Conservation (phyloP, 2,113 vertebrate species). For the Parus major region DNA sequence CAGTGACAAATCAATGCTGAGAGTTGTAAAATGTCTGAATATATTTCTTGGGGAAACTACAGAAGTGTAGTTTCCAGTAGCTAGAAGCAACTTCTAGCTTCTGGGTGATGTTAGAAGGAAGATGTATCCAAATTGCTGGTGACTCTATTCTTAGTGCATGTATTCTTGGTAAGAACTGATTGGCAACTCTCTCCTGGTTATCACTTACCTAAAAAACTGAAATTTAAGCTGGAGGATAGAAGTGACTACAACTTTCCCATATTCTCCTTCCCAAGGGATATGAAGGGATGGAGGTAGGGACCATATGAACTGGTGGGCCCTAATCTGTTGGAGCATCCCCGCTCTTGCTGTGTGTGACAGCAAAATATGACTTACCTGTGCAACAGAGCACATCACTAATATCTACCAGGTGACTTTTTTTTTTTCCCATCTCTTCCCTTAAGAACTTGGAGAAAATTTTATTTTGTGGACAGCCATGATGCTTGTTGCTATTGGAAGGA, state of each 20-base stretch:
- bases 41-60: neutral
- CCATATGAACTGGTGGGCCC: rapidly evolving
- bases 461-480: neutral
- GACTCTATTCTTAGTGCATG: neutral
- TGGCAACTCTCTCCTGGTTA: neutral
- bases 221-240: neutral
- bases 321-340: neutral
- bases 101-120: neutral
- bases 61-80: neutral
- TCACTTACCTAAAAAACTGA: neutral
- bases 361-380: neutral
- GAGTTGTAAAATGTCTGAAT: neutral
- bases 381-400: neutral
- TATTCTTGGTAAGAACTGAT: neutral
- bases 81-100: no score
- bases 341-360: neutral
- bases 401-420: neutral
- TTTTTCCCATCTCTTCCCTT: neutral
- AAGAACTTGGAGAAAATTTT: neutral
- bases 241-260: neutral
- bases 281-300: neutral
- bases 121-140: neutral
- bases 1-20: neutral
- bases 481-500: neutral
- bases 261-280: neutral